Percentiles rank a stretch among this genome's conserved stretches.
Evolutionary conservation across 1,140 invertebrate genomes (phyloP).

Genomic region (Meloidogyne exigua): DNA sequence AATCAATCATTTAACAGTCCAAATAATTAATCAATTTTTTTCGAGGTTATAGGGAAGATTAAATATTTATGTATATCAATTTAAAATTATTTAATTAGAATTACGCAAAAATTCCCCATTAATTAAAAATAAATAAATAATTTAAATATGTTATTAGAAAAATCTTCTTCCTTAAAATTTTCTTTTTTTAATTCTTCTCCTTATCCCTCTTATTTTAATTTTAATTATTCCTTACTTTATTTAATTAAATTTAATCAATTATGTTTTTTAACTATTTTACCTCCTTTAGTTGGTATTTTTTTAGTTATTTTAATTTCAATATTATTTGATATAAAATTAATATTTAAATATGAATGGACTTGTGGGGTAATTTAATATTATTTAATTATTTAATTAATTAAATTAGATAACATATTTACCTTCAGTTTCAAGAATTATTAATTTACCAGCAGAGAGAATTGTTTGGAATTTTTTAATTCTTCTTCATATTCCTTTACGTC

Average conservation of each 20-base stretch:
- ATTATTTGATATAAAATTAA: slow-evolving; percentile 22
- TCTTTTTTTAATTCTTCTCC: not conserved
- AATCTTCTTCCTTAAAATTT: not conserved
- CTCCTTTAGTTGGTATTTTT: slow-evolving; percentile 28
- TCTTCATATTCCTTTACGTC: slow-evolving; percentile 25
- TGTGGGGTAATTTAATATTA: slow-evolving; percentile 32
- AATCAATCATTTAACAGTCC: not conserved
- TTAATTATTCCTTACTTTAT: not conserved
- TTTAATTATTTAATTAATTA: slow-evolving; percentile 15
- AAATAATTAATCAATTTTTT: not conserved
- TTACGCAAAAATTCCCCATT: too few species aligned
- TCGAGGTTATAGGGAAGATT: not conserved
- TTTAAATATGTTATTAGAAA: not conserved
- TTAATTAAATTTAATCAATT: slow-evolving; percentile 17
- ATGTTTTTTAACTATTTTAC: slow-evolving; percentile 28
- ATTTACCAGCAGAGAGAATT: slow-evolving; percentile 41
- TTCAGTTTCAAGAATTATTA: slow-evolving; percentile 44
- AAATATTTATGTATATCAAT: too few species aligned
- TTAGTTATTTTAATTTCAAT: slow-evolving; percentile 37
- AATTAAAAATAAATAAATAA: too few species aligned
- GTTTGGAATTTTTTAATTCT: slow-evolving; percentile 38
- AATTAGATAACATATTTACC: slow-evolving; percentile 33
- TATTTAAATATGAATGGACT: slow-evolving; percentile 44
- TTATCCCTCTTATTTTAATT: not conserved
- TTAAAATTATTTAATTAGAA: too few species aligned